Conservation (phyloP, 1,140 invertebrate species). For the Dendrolimus punctatus region DNA sequence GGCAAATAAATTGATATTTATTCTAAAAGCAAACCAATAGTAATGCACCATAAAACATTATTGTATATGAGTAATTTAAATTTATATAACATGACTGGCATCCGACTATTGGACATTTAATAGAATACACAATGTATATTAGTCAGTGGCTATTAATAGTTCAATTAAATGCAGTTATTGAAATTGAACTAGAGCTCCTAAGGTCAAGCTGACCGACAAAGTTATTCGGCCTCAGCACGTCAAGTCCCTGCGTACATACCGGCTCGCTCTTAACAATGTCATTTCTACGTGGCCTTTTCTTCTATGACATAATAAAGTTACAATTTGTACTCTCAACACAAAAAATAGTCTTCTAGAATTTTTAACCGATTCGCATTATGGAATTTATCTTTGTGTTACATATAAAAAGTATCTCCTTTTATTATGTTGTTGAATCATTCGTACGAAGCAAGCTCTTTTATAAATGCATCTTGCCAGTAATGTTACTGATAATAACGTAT, state of each 20-base stretch:
- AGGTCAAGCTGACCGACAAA: constrained; percentile 18
- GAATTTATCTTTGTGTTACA: too few species aligned
- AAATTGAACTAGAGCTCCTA: constrained; percentile 21
- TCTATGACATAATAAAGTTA: too few species aligned
- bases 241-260: constrained; percentile 15
- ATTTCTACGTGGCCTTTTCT: constrained; percentile 1
- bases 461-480: constrained; percentile 38
- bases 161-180: constrained; percentile 15
- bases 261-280: constrained; percentile 17
- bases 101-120: too few species aligned
- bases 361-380: too few species aligned
- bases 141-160: constrained; percentile 13
- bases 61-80: too few species aligned
- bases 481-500: constrained; percentile 20
- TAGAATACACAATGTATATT: not conserved
- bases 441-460: constrained; percentile 4
- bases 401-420: too few species aligned
- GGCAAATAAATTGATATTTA: too few species aligned
- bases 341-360: too few species aligned
- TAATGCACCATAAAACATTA: too few species aligned
- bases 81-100: too few species aligned
- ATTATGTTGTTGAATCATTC: not conserved
- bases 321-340: too few species aligned
- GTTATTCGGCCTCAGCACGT: constrained; percentile 26
- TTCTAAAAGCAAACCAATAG: too few species aligned